Evolutionary conservation across 2,113 vertebrate species (phyloP).

Genomic region (Prionailurus viverrinus): DNA sequence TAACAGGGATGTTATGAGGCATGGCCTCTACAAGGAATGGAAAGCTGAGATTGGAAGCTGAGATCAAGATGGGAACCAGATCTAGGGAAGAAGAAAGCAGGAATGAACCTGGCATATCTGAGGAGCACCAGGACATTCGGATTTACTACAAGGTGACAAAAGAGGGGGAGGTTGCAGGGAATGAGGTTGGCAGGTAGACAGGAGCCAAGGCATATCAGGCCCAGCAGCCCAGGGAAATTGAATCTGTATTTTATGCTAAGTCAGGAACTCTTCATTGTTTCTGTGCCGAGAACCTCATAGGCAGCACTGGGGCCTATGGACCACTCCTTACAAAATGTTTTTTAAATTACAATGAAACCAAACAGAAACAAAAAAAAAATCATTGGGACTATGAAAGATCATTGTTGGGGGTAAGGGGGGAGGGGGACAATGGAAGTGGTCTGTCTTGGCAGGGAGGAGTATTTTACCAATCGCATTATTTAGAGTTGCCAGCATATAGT

Average conservation of each 20-base stretch:
- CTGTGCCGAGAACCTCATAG: not conserved
- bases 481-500: not conserved
- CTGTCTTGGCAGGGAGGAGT: not conserved
- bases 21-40: not conserved
- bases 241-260: not conserved
- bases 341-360: not conserved
- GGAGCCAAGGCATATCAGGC: not conserved
- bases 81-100: not conserved
- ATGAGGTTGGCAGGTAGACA: not conserved
- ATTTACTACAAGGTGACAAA: not conserved
- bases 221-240: not conserved
- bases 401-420: not conserved
- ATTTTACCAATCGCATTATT: not conserved
- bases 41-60: not conserved
- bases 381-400: not conserved
- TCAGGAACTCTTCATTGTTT: not conserved
- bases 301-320: not conserved
- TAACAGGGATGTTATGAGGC: not conserved
- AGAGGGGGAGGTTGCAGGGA: not conserved
- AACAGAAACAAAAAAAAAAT: not conserved
- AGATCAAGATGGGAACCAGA: not conserved
- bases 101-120: not conserved
- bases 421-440: not conserved
- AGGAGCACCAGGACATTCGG: not conserved
- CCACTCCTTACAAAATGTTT: not conserved